Base-by-base conservation (phyloP, 2,888 invertebrate genomes). In the Parnassius glacialis region DNA sequence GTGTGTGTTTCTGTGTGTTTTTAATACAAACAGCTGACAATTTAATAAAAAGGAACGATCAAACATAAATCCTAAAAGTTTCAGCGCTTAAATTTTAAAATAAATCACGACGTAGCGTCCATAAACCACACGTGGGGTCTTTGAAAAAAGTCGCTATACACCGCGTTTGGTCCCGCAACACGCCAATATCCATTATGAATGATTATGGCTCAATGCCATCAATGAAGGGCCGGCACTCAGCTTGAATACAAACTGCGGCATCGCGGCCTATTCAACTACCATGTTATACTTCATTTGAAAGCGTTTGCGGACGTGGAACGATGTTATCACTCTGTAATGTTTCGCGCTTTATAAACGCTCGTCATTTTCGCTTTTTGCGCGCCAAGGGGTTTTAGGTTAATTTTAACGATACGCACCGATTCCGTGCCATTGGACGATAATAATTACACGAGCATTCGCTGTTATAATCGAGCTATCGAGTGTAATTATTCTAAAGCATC, bases 191-290 rank as follows among this genome's bases (percentile, higher is more conserved):
- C 77, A 79, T 78, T 76, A 78, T 81, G 82, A 77, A 82, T 76
- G 68, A 72, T 70, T 68, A 69, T 73, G 75, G 73, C 78, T 84
- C 83, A 81, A 85, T 84, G 78, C 70, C 75, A 74, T 78, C 78
- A 78, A 75, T 74, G 78, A 76, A 78, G 78, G 75, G 76, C 71
- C 72, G 69, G 66, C 64, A 64, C 74, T 71, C 72, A 68, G 65
- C 68, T 74, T 83, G 85, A 85, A 88, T 87, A 85, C 80, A 84
- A 88, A 87, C 82, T 78, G 81, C 79, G 75, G 71, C 70, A 72
- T 77, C 79, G 71, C 68, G 62, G 72, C 74, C 75, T 74, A 79
- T 80, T 78, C 78, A 75, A 63, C 55, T 57, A 60, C 72, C 65
- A 65, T 68, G 72, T 78, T 76, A 81, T 81, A 79, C 80, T 83